Conservation (phyloP, 2,888 invertebrate genomes). For the Ligdia adustata region DNA sequence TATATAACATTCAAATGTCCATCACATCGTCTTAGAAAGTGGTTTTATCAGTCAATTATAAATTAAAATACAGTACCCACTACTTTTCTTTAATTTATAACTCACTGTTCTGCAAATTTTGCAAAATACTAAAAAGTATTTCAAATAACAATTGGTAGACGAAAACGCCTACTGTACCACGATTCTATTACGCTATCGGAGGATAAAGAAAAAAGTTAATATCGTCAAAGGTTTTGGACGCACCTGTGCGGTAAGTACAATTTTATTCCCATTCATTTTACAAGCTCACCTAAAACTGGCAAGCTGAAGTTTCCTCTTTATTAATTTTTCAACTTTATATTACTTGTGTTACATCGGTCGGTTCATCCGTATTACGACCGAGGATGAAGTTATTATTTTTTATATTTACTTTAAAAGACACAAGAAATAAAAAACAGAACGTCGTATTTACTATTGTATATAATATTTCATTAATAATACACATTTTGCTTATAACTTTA, state of each 20-base stretch:
- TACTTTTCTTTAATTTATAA: too few species aligned
- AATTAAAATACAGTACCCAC: too few species aligned
- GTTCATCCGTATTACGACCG: slow-evolving; percentile 63
- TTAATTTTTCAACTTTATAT: slow-evolving; percentile 84
- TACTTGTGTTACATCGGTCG: slow-evolving; percentile 74
- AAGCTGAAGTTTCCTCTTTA: slow-evolving; percentile 80
- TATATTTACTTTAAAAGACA: slow-evolving; percentile 26
- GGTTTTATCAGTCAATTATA: too few species aligned
- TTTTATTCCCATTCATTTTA: slow-evolving; percentile 84
- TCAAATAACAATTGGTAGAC: slow-evolving; percentile 34
- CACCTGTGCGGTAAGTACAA: slow-evolving; percentile 81
- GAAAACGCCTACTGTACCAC: slow-evolving; percentile 47
- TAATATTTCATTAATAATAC: too few species aligned
- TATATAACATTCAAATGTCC: too few species aligned
- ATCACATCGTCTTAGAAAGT: too few species aligned
- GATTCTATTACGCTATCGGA: slow-evolving; percentile 54
- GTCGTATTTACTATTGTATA: too few species aligned
- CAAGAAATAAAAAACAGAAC: too few species aligned
- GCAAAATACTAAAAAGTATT: background rate
- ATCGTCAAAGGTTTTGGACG: slow-evolving; percentile 79
- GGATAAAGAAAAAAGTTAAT: slow-evolving; percentile 79
- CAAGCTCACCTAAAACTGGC: slow-evolving; percentile 80
- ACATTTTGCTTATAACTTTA: too few species aligned
- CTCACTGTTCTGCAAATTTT: background rate
- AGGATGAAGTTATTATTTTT: slow-evolving; percentile 25